Evolutionary conservation across 2,113 vertebrate species (phyloP).

Genomic region (Sebastes fasciatus): DNA sequence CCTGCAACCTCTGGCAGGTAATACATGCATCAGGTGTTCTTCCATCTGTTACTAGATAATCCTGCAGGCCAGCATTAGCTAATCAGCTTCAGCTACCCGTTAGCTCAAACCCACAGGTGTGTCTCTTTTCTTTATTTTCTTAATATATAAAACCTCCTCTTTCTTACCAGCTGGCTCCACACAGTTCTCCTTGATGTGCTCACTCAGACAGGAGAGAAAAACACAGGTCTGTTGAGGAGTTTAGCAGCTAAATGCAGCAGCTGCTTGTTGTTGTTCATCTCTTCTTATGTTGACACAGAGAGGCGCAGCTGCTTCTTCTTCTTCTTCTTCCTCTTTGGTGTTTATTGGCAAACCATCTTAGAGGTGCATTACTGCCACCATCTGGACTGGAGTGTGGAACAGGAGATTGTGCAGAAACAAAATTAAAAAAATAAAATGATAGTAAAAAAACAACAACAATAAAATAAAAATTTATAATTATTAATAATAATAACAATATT

Average conservation of each 20-base stretch:
- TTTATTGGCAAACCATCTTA: no score
- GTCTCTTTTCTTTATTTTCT: background rate
- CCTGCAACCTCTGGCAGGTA: background rate
- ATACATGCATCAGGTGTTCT: background rate
- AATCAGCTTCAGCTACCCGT: background rate
- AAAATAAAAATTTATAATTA: no score
- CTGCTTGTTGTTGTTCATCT: conserved; percentile 16
- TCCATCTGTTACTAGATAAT: background rate
- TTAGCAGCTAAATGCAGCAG: background rate
- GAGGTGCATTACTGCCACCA: no score
- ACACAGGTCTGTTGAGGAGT: background rate
- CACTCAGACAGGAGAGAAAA: no score
- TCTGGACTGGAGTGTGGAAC: no score
- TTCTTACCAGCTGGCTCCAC: conserved; percentile 15
- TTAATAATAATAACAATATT: no score
- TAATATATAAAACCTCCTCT: background rate
- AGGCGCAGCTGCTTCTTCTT: background rate
- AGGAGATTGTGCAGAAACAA: no score
- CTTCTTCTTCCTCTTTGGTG: no score
- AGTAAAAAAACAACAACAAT: no score
- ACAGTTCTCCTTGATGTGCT: background rate
- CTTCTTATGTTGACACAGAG: conserved; percentile 50
- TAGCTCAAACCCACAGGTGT: conserved; percentile 32
- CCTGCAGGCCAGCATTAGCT: conserved; percentile 17
- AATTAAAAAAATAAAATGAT: no score